phyloP scores from a whole-genome alignment of 2,888 invertebrate species.

The Plebejus anna region DNA sequence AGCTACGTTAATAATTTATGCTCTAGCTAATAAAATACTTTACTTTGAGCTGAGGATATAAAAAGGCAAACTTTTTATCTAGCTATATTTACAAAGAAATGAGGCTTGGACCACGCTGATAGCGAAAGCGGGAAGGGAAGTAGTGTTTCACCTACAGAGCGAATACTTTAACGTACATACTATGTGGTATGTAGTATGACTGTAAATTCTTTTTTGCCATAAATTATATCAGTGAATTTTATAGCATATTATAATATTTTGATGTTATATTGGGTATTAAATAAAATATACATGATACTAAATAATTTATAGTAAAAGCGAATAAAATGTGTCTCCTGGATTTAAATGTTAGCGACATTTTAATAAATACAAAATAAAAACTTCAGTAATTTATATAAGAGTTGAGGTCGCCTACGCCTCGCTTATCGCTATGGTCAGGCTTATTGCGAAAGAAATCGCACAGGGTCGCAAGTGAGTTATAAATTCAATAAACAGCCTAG shows the following conservation, averaged over 20 bases:
- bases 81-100: not conserved
- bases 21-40: not conserved
- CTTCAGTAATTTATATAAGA: no score
- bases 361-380: no score
- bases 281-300: no score
- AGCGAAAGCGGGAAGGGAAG: not conserved
- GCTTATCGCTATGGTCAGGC: not conserved
- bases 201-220: not conserved
- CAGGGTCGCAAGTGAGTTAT: constrained; percentile 13
- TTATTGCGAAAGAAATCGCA: constrained; percentile 7
- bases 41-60: constrained; percentile 5
- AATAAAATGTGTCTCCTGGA: no score
- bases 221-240: no score
- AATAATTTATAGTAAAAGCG: no score
- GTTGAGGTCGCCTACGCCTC: not conserved
- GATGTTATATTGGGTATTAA: no score
- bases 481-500: constrained; percentile 23
- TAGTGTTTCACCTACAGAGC: not conserved
- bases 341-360: no score
- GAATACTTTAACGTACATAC: not conserved
- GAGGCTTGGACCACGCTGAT: not conserved
- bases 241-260: no score
- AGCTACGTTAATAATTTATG: not conserved
- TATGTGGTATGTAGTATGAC: no score
- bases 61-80: constrained; percentile 14